Evolutionary conservation across 1,140 invertebrate species (phyloP).

Genomic region (Aricia agestis): DNA sequence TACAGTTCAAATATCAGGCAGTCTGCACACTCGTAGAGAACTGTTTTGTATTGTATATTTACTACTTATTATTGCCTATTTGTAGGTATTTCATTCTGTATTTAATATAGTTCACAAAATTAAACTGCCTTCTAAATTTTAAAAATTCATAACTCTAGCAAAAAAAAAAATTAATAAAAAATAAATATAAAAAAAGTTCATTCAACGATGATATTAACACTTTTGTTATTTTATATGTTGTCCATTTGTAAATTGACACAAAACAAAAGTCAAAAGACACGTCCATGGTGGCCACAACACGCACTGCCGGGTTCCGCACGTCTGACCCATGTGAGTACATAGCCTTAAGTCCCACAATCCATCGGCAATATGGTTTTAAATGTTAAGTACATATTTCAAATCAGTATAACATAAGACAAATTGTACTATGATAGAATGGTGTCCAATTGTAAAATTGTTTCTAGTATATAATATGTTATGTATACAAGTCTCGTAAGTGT

Average conservation of each 20-base stretch:
- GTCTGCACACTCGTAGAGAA: background rate
- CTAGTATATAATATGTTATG: too few species aligned
- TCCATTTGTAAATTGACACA: constrained; percentile 75
- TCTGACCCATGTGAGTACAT: constrained; percentile 60
- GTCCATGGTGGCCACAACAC: constrained; percentile 44
- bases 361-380: too few species aligned
- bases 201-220: constrained; percentile 75
- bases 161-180: background rate
- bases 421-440: too few species aligned
- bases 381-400: too few species aligned
- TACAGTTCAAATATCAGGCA: constrained; percentile 17
- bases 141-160: background rate
- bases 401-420: too few species aligned
- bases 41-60: too few species aligned
- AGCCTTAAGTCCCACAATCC: constrained; percentile 43
- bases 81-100: too few species aligned
- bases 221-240: constrained; percentile 76
- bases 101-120: too few species aligned
- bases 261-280: constrained; percentile 71
- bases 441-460: too few species aligned
- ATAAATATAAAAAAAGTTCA: constrained; percentile 26
- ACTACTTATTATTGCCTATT: too few species aligned
- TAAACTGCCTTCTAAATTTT: background rate
- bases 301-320: constrained; percentile 33
- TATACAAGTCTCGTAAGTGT: too few species aligned